Percentiles rank a stretch among this genome's conserved stretches.
These are phyloP conservation scores for Portunus trituberculatus DNA, from an alignment of 1,140 invertebrate genomes.

Conservation along the genomic window DNA sequence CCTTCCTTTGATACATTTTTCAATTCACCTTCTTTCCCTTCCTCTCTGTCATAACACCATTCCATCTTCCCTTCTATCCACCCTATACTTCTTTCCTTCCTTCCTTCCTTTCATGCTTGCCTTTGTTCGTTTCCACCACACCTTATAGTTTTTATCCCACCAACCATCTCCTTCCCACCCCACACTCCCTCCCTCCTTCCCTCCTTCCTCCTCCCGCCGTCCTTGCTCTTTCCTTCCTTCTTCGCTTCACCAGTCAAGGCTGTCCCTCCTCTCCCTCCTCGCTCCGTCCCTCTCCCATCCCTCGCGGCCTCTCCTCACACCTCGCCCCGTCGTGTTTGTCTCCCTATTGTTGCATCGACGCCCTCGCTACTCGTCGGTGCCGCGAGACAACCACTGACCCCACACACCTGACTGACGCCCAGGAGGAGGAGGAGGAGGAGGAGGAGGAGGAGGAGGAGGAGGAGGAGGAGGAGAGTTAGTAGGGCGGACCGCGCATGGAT, in stretches of 20 bases:
- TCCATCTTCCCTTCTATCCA: neutral
- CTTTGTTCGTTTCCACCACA: too few species aligned
- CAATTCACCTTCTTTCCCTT: too few species aligned
- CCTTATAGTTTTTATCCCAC: neutral
- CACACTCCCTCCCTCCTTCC: neutral
- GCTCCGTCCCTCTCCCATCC: neutral
- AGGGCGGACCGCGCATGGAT: neutral
- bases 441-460: neutral
- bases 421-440: neutral
- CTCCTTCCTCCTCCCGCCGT: neutral
- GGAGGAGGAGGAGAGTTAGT: slow-evolving; percentile 15
- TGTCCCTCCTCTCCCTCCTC: neutral
- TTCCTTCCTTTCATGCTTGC: neutral
- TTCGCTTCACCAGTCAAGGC: neutral
- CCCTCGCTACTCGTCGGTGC: too few species aligned
- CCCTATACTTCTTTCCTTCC: neutral
- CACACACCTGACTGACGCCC: too few species aligned
- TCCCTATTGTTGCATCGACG: neutral
- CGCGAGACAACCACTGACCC: too few species aligned
- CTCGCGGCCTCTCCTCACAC: neutral
- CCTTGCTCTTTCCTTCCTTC: slow-evolving; percentile 21
- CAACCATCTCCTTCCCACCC: neutral
- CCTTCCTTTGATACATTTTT: too few species aligned
- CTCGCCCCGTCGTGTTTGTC: neutral
- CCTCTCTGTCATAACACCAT: neutral